A percentile compares a stretch with the other conserved stretches of the same genome.
Conservation (phyloP, 1,140 invertebrate genomes). For the Trachymyrmex cornetzi region DNA sequence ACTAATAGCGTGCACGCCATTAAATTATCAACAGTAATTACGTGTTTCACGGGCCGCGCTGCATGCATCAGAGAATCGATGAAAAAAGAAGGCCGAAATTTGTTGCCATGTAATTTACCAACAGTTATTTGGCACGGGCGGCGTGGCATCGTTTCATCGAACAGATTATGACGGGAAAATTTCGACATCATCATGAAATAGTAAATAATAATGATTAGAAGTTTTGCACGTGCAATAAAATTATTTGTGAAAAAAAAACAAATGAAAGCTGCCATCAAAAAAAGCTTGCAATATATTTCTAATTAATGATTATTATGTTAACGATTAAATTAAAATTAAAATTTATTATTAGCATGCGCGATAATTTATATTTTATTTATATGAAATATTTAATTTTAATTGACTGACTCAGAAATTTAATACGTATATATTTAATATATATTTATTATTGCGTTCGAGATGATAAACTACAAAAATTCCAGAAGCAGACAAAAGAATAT, state of each 20-base stretch:
- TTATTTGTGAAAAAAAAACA: neutral
- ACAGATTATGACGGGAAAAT: conserved; percentile 1
- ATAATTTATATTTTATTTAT: conserved; percentile 8
- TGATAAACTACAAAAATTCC: neutral
- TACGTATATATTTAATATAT: neutral
- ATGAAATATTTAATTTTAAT: neutral
- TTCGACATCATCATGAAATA: neutral
- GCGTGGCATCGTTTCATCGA: neutral
- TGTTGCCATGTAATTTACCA: conserved; percentile 11
- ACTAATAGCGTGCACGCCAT: conserved; percentile 20
- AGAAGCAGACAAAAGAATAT: neutral
- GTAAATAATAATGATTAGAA: conserved; percentile 1
- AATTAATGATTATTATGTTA: conserved; percentile 2
- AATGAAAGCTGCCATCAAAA: neutral
- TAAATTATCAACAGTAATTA: conserved; percentile 63
- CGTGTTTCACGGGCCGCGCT: neutral
- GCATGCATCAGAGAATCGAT: neutral
- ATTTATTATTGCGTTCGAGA: neutral
- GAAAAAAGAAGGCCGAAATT: conserved; percentile 30
- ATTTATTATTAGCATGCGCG: neutral
- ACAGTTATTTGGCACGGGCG: conserved; percentile 21
- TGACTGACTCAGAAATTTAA: neutral
- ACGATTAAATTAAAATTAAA: neutral
- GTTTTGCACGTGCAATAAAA: neutral
- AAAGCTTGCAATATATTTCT: neutral